Base-by-base conservation (phyloP, 2,888 invertebrate genomes). In the Phymatocera aterrima region DNA sequence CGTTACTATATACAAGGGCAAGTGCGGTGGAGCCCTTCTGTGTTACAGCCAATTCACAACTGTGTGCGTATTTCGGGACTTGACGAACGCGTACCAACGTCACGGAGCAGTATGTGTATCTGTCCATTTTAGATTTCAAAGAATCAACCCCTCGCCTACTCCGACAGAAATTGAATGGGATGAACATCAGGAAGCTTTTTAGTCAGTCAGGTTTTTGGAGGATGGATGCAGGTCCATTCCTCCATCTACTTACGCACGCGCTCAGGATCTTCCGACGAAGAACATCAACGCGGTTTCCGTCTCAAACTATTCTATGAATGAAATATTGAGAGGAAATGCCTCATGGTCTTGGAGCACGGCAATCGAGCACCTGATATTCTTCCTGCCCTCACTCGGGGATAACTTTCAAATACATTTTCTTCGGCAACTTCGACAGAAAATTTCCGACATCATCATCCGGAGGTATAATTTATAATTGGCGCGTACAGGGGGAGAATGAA, bases 1-100 rank as follows among this genome's bases (percentile, higher is more conserved):
- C 82, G 84, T 87, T 86, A 86, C 85, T 80, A 80, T 81, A 37
- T 75, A 75, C 37, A 28, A 79, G 83, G 82, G 82, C 83, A 85
- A 88, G 86, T 87, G 86, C 83, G 84, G 83, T 83, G 75, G 60
- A 34, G 18, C 72, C 72, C 72, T 72, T 34, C 18, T 34, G 68
- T 34, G 72, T 51, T 48, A 48, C 3, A 28, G 3, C 68, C 21
- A 21, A 28, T 48, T 24, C 51, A 2, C 10, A 2, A 51, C 0
- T 18, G 51, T 51, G 48, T 48, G 70, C 34, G 48, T 68, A 68
- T 40, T 46, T 40, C 46, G 8, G 43, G 40, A 6, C 15, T 28
- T 46, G 43, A 46, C 24, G n/a, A 10, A 68, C 24, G 68, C 15
- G 28, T n/a, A 68, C 68, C 68, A 68, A 15, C 3, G 28, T 24